Percentiles rank a stretch among this genome's conserved stretches.
Evolutionary conservation across 2,888 invertebrate species (phyloP).

Genomic region (Heliconius erato): DNA sequence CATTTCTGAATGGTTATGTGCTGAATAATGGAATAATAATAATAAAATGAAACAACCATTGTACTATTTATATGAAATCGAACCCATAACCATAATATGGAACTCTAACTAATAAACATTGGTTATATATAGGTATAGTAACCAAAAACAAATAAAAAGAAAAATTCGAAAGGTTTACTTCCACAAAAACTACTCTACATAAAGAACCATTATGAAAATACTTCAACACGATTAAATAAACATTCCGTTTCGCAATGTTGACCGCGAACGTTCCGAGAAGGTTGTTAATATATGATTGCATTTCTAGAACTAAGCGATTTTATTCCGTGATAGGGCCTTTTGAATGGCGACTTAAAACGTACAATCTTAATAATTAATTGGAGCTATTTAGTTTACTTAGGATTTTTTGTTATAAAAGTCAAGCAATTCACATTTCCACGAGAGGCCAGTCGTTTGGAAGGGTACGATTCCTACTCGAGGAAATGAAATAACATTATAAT

Average conservation of each 20-base stretch:
- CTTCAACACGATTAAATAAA: conserved; percentile 49
- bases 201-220: conserved; percentile 49
- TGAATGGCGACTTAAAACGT: background rate
- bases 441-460: too few species aligned
- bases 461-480: too few species aligned
- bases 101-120: too few species aligned
- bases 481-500: too few species aligned
- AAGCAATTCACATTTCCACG: too few species aligned
- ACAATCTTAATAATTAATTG: conserved; percentile 10
- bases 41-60: too few species aligned
- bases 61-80: too few species aligned
- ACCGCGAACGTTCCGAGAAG: conserved; percentile 45
- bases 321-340: background rate
- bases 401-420: background rate
- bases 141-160: background rate
- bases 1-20: too few species aligned
- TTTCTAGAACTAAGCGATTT: conserved; percentile 37
- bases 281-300: conserved; percentile 46
- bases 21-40: too few species aligned
- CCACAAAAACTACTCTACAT: conserved; percentile 37
- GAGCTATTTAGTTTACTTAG: background rate
- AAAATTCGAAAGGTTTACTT: background rate
- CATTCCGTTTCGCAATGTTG: conserved; percentile 48
- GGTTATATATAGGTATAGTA: accelerated
- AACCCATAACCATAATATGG: too few species aligned